Conservation (phyloP, 1,140 invertebrate species). For the Latrodectus geometricus region DNA sequence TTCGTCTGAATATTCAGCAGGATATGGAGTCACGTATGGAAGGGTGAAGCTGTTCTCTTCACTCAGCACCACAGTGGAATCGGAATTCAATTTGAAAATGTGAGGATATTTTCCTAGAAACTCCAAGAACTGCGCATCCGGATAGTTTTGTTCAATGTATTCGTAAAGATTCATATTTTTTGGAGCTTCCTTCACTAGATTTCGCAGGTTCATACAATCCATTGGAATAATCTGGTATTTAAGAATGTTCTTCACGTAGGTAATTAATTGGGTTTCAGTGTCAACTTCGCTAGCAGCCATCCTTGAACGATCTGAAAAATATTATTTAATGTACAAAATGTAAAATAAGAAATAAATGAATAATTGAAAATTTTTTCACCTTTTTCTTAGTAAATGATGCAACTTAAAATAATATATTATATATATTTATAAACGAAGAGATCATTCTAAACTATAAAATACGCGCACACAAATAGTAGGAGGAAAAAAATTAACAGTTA, state of each 20-base stretch:
- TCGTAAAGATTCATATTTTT: conserved; percentile 20
- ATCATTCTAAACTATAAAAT: too few species aligned
- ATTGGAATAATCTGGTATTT: conserved; percentile 37
- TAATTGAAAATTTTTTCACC: background rate
- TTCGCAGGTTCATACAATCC: conserved; percentile 11
- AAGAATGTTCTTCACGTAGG: conserved; percentile 24
- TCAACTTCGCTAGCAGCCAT: conserved; percentile 1
- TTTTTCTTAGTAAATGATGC: too few species aligned
- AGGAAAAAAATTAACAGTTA: too few species aligned
- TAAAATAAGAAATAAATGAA: background rate
- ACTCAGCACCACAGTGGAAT: conserved; percentile 16
- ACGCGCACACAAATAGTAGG: too few species aligned
- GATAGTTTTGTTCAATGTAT: conserved; percentile 36
- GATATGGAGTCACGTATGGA: background rate
- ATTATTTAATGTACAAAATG: background rate
- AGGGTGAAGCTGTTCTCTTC: conserved; percentile 14
- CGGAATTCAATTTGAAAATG: conserved; percentile 4
- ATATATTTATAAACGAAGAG: too few species aligned
- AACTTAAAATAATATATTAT: too few species aligned
- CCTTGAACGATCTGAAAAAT: background rate
- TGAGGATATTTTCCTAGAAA: conserved; percentile 31
- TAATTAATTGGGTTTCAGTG: conserved; percentile 19
- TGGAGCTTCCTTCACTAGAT: conserved; percentile 18
- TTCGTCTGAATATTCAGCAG: background rate
- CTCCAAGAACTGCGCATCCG: conserved; percentile 15